These are phyloP conservation scores for Drosophila prolongata DNA, from an alignment of 2,888 invertebrate genomes.

Conservation along the genomic window DNA sequence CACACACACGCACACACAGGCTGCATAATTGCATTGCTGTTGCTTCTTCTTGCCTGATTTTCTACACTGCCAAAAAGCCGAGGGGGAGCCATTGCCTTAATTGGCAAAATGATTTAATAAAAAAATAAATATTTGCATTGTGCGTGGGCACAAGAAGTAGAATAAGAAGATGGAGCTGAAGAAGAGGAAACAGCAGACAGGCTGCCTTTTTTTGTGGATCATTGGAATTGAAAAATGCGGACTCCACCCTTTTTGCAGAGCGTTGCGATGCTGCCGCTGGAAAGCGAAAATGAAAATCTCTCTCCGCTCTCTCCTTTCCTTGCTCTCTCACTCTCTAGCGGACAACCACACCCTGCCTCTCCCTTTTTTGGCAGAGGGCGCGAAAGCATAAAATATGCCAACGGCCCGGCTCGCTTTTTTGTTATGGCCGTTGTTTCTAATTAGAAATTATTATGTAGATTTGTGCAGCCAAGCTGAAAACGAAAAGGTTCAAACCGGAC, in stretches of 20 bases:
- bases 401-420: constrained; percentile 55
- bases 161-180: constrained; percentile 4
- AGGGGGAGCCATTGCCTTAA: constrained; percentile 62
- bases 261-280: constrained; percentile 49
- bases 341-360: constrained; percentile 72
- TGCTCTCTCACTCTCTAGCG: constrained; percentile 26
- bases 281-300: constrained; percentile 61
- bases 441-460: constrained; percentile 66
- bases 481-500: constrained; percentile 37
- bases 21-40: constrained; percentile 72
- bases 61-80: constrained; percentile 67
- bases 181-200: constrained; percentile 50
- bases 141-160: constrained; percentile 51
- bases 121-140: constrained; percentile 77
- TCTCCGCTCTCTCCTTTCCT: constrained; percentile 28
- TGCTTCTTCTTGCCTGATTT: constrained; percentile 35
- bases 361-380: constrained; percentile 53
- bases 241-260: constrained; percentile 73
- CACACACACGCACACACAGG: constrained; percentile 37
- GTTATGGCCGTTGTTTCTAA: constrained; percentile 67
- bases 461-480: constrained; percentile 36
- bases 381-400: constrained; percentile 71
- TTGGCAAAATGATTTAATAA: constrained; percentile 82
- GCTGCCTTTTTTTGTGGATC: constrained; percentile 73
- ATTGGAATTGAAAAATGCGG: constrained; percentile 72